Evolutionary conservation across 1,140 invertebrate genomes (phyloP).

Genomic region (Lasioglossum albipes): DNA sequence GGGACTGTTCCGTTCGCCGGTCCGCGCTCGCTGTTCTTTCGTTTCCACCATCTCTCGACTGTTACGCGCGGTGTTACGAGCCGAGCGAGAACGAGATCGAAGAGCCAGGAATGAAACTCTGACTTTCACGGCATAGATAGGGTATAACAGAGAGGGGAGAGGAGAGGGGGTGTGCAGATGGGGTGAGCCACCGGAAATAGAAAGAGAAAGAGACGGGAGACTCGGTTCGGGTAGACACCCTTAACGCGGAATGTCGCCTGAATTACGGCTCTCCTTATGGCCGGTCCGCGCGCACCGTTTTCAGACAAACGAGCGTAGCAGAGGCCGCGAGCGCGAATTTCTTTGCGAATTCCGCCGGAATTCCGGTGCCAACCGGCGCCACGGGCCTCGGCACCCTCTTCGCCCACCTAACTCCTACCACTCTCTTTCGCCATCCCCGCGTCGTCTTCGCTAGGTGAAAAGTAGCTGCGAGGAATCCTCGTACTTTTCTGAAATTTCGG

Average conservation of each 20-base stretch:
- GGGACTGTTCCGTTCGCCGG: background rate
- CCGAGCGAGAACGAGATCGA: background rate
- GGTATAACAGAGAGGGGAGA: background rate
- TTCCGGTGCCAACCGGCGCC: conserved; percentile 52
- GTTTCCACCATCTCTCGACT: background rate
- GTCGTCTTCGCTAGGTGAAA: conserved; percentile 26
- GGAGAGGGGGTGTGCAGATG: too few relatives aligned
- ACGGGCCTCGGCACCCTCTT: background rate
- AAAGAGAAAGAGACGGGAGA: background rate
- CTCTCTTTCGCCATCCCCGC: background rate
- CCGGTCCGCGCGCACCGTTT: conserved; percentile 41
- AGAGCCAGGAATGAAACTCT: conserved; percentile 11
- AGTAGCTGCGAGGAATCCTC: conserved; percentile 36
- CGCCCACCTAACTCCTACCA: background rate
- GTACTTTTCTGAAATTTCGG: conserved; percentile 41
- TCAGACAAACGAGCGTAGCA: conserved; percentile 51
- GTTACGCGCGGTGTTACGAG: background rate
- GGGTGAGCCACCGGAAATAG: background rate
- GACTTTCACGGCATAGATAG: background rate
- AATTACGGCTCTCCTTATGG: conserved; percentile 58
- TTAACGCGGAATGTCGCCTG: conserved; percentile 56
- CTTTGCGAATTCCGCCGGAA: conserved; percentile 59
- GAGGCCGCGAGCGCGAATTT: conserved; percentile 55
- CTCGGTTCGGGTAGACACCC: conserved; percentile 31
- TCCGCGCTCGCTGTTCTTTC: background rate